phyloP scores from a whole-genome alignment of 2,113 vertebrate species.

The Pedetes capensis region DNA sequence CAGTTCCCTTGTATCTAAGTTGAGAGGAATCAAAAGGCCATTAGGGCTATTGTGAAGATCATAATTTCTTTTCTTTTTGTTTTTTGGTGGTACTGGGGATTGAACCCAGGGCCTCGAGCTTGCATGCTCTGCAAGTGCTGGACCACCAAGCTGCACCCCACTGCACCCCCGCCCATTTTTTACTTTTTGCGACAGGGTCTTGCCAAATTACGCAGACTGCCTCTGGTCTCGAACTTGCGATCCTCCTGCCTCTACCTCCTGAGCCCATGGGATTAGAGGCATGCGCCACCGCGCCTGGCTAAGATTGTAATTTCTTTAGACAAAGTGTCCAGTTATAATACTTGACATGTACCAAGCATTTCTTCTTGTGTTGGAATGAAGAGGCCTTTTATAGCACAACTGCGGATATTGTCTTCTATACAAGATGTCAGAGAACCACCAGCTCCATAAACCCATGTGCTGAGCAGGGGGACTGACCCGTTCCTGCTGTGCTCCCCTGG shows the following conservation, averaged over 20 bases:
- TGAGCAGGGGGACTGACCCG: not conserved
- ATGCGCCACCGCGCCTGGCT: too few relatives aligned
- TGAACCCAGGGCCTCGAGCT: too few relatives aligned
- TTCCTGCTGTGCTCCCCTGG: not conserved
- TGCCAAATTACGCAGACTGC: too few relatives aligned
- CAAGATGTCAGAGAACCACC: not conserved
- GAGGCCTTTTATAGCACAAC: not conserved
- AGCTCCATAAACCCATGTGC: not conserved
- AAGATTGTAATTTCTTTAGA: not conserved
- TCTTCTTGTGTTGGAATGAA: not conserved
- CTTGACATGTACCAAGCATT: not conserved
- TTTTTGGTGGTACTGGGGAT: too few relatives aligned
- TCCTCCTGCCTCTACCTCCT: too few relatives aligned
- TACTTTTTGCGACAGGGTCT: too few relatives aligned
- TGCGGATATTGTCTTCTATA: not conserved
- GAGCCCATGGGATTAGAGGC: too few relatives aligned
- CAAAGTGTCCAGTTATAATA: not conserved
- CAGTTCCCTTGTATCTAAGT: not conserved
- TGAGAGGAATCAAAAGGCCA: not conserved
- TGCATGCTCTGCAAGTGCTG: too few relatives aligned
- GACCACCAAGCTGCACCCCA: too few relatives aligned
- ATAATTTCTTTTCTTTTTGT: too few relatives aligned
- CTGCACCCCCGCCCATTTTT: too few relatives aligned
- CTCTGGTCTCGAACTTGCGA: too few relatives aligned
- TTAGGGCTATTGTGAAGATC: not conserved